phyloP scores from a whole-genome alignment of 1,140 invertebrate genomes.

The Lanistes nyassanus region DNA sequence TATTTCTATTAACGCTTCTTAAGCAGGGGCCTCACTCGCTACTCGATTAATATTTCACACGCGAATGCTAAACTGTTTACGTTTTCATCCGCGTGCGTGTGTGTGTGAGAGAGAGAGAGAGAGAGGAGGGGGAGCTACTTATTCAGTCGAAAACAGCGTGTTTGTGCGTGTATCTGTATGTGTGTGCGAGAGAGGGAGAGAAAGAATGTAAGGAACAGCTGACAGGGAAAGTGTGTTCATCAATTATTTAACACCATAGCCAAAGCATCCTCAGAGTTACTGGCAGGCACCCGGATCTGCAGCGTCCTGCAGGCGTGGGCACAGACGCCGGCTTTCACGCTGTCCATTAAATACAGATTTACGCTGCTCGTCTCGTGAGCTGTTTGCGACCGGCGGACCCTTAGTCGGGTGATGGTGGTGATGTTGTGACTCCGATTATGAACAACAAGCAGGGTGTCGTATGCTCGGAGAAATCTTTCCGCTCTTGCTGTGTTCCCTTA shows the following conservation, averaged over 20 bases:
- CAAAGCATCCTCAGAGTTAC: background rate
- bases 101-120: conserved; percentile 13
- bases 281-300: too few relatives aligned
- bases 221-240: background rate
- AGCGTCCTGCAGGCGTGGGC: too few relatives aligned
- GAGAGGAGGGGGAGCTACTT: background rate
- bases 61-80: background rate
- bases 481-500: too few relatives aligned
- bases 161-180: conserved; percentile 1
- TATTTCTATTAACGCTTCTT: background rate
- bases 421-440: too few relatives aligned
- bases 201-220: background rate
- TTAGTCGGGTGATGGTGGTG: too few relatives aligned
- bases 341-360: too few relatives aligned
- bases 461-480: too few relatives aligned
- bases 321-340: too few relatives aligned
- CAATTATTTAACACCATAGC: background rate
- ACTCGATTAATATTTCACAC: background rate
- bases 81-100: conserved; percentile 3
- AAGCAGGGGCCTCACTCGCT: background rate
- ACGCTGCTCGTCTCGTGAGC: too few relatives aligned
- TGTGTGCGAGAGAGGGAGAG: background rate
- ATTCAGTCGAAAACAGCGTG: background rate
- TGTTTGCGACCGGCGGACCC: too few relatives aligned
- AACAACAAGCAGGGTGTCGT: too few relatives aligned